A percentile compares a stretch with the other conserved stretches of the same genome.
phyloP scores from a whole-genome alignment of 2,888 invertebrate species.

The Elysia crispata region DNA sequence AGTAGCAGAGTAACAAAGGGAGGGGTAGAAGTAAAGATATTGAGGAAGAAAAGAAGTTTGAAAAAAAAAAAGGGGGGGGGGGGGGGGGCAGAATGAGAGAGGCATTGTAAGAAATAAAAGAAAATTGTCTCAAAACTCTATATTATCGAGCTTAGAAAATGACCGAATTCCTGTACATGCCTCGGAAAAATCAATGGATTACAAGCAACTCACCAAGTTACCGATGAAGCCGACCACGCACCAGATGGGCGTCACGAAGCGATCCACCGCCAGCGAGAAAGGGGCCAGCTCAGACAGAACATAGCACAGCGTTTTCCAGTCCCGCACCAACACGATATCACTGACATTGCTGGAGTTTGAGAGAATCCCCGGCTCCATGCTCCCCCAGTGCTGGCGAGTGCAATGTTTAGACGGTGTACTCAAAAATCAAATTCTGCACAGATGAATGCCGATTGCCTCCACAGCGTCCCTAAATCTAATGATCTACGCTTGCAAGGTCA shows the following conservation, averaged over 20 bases:
- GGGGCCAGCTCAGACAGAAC: slow-evolving; percentile 59
- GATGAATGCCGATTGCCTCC: too few relatives aligned
- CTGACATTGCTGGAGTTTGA: slow-evolving; percentile 32
- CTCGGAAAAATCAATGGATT: neutral
- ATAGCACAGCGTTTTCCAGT: slow-evolving; percentile 51
- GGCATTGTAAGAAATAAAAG: too few relatives aligned
- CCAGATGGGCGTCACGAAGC: slow-evolving; percentile 71
- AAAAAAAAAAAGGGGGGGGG: too few relatives aligned
- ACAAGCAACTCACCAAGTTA: slow-evolving; percentile 57
- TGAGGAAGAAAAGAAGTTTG: too few relatives aligned
- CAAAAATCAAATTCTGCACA: too few relatives aligned
- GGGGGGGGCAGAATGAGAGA: too few relatives aligned
- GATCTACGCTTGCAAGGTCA: too few relatives aligned
- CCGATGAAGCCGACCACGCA: slow-evolving; percentile 72
- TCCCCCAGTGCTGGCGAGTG: neutral
- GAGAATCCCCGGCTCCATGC: neutral
- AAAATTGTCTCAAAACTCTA: too few relatives aligned
- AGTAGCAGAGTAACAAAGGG: too few relatives aligned
- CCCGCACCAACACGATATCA: slow-evolving; percentile 44
- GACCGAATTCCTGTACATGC: neutral
- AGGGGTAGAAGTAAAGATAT: too few relatives aligned
- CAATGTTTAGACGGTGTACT: too few relatives aligned
- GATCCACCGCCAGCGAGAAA: slow-evolving; percentile 64
- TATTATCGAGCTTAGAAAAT: neutral
- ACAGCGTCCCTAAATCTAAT: too few relatives aligned